A percentile compares a stretch with the other conserved stretches of the same genome.
These are phyloP conservation scores for Apamea crenata DNA, from an alignment of 2,888 invertebrate species.

Conservation along the genomic window DNA sequence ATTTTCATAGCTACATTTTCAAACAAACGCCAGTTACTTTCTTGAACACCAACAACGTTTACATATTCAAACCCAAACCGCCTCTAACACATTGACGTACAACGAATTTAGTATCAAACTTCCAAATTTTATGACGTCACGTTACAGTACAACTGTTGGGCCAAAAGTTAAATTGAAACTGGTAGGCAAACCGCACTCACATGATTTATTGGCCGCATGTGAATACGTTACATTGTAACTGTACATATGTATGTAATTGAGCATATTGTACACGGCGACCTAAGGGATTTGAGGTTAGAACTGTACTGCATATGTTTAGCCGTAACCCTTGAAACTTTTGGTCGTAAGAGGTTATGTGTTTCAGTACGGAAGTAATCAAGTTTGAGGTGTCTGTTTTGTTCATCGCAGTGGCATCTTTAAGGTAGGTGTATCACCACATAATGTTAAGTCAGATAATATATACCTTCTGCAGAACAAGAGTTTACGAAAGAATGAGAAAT, in stretches of 20 bases:
- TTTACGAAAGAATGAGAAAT: background rate
- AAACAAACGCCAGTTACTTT: background rate
- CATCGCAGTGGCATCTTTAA: constrained; percentile 6
- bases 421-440: background rate
- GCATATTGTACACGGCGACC: constrained; percentile 60
- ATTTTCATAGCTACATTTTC: background rate
- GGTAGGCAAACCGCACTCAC: constrained; percentile 84
- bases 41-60: constrained; percentile 29
- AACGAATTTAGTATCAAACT: constrained; percentile 69
- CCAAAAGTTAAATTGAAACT: constrained; percentile 89
- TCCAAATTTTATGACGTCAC: constrained; percentile 76
- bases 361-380: constrained; percentile 49
- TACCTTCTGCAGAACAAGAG: background rate
- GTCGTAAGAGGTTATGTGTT: constrained; percentile 68
- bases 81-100: constrained; percentile 59
- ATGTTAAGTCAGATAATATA: background rate
- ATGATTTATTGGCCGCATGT: constrained; percentile 87
- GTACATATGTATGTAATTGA: constrained; percentile 71
- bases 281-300: constrained; percentile 62
- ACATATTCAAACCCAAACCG: constrained; percentile 35
- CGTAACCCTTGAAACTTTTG: constrained; percentile 70
- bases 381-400: constrained; percentile 40
- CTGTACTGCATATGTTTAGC: constrained; percentile 57
- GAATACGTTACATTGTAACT: constrained; percentile 74
- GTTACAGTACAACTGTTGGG: constrained; percentile 69